Conservation (phyloP, 1,140 invertebrate genomes). For the Yoshiicerus persimilis region DNA sequence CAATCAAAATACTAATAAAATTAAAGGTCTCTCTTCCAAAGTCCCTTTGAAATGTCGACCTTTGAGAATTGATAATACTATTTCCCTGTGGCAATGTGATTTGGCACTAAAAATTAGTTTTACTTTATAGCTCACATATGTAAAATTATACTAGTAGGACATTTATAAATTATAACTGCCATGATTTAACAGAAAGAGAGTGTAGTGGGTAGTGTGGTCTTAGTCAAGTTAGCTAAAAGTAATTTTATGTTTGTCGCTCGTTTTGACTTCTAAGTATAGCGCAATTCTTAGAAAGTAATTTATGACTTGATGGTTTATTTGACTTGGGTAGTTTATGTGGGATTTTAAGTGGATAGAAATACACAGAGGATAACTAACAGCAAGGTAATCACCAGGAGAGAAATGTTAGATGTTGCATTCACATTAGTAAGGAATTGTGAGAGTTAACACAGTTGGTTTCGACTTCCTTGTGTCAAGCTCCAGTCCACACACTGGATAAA, state of each 20-base stretch:
- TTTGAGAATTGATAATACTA: background rate
- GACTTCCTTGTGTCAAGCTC: background rate
- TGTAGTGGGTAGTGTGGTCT: too few relatives aligned
- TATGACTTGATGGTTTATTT: constrained; percentile 7
- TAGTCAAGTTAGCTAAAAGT: too few relatives aligned
- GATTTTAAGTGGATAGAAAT: background rate
- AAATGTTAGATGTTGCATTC: background rate
- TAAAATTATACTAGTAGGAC: too few relatives aligned
- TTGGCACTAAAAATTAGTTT: background rate
- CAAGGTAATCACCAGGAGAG: background rate
- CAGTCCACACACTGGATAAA: background rate
- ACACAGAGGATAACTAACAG: background rate
- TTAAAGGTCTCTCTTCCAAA: background rate
- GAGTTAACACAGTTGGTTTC: background rate
- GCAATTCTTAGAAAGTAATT: background rate
- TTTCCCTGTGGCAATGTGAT: background rate
- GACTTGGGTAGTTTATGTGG: background rate
- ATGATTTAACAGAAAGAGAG: too few relatives aligned
- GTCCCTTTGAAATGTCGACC: background rate
- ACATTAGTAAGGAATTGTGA: constrained; percentile 3
- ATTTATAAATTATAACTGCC: too few relatives aligned
- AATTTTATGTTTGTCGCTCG: background rate
- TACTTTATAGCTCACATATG: too few relatives aligned
- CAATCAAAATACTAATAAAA: background rate
- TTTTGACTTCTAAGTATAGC: background rate